These are phyloP conservation scores for Rhagologus leucostigma DNA, from an alignment of 2,113 vertebrate species.

Conservation along the genomic window DNA sequence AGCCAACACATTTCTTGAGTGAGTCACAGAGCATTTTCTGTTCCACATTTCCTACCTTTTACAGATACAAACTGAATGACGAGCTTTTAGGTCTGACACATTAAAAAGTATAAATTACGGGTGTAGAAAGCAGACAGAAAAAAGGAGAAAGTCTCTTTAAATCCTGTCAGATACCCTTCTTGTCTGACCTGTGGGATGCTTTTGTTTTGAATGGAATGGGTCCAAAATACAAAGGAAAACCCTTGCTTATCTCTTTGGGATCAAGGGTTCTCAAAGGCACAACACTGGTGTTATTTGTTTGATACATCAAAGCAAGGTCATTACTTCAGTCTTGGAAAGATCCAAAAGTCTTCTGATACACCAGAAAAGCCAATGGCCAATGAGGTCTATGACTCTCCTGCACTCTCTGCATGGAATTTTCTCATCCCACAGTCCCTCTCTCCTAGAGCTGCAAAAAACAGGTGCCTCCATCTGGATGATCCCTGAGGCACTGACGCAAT, in stretches of 20 bases:
- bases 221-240: slow-evolving; percentile 33
- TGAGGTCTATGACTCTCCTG: not conserved
- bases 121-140: not conserved
- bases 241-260: slow-evolving; percentile 2
- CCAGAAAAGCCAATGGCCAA: not conserved
- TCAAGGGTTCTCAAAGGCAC: slow-evolving; percentile 7
- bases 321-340: not conserved
- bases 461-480: not conserved
- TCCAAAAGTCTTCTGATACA: not conserved
- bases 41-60: not conserved
- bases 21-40: not conserved
- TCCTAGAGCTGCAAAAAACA: not conserved
- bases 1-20: not conserved
- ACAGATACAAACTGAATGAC: not conserved
- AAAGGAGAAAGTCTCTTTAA: not conserved
- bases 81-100: not conserved
- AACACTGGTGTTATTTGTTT: not conserved
- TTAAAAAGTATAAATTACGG: not conserved
- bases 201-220: slow-evolving; percentile 4
- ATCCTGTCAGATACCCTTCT: not conserved
- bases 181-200: not conserved
- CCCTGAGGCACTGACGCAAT: not conserved
- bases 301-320: not conserved
- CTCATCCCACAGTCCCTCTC: not conserved
- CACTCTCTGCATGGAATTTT: not conserved